phyloP scores from a whole-genome alignment of 2,113 vertebrate species.

The Pedetes capensis region DNA sequence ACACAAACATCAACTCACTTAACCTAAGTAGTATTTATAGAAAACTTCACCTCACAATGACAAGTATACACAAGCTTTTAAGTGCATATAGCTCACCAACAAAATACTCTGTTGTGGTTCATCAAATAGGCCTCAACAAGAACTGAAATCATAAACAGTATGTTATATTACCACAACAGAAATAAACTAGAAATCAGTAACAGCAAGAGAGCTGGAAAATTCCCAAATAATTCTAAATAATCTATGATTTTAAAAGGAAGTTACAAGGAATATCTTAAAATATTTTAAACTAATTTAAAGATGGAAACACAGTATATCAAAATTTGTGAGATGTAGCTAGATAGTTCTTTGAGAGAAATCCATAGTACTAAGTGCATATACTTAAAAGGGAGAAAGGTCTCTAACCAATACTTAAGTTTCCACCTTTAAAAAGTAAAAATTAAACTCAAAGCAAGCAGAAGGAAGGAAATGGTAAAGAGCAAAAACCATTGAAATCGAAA shows the following conservation, averaged over 20 bases:
- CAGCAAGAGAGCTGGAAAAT: not conserved
- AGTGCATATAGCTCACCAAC: not conserved
- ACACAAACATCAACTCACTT: not conserved
- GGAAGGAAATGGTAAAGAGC: not conserved
- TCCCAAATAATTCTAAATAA: not conserved
- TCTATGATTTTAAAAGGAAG: not conserved
- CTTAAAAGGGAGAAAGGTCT: not conserved
- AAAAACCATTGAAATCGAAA: conserved; percentile 4
- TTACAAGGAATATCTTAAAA: not conserved
- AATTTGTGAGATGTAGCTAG: not conserved
- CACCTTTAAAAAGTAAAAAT: not conserved
- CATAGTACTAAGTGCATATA: not conserved
- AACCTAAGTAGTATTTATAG: not conserved
- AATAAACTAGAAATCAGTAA: conserved; percentile 33
- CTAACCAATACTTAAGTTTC: not conserved
- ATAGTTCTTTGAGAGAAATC: not conserved
- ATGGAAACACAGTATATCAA: not conserved
- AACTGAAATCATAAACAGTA: not conserved
- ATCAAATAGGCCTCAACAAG: not conserved
- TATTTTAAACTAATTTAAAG: conserved; percentile 24
- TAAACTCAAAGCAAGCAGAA: not conserved
- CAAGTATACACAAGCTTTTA: conserved; percentile 17
- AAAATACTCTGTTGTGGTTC: not conserved
- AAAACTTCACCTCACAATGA: not conserved
- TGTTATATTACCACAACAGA: not conserved